Evolutionary conservation across 2,797 vertebrate species (phyloP).

Genomic region (Notamacropus eugenii): DNA sequence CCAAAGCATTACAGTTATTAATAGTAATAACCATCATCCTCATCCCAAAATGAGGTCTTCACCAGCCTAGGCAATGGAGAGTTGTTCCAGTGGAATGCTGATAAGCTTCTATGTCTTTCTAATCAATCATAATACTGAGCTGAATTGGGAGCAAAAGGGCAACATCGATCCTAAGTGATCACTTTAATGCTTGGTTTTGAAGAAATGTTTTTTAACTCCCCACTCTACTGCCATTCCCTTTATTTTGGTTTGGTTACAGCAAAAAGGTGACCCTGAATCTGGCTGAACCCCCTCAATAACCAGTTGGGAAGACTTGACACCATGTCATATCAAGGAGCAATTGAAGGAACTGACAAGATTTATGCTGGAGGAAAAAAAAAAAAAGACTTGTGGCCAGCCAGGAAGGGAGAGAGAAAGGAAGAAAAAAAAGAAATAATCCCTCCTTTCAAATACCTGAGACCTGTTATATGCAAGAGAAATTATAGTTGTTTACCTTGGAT

Average conservation of each 20-base stretch:
- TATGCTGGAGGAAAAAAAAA: not conserved
- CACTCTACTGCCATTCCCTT: not conserved
- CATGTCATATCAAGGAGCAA: not conserved
- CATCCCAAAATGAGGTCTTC: slow-evolving; percentile 17
- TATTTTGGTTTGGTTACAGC: not conserved
- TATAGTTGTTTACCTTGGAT: not conserved
- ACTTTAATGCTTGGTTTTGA: slow-evolving; percentile 15
- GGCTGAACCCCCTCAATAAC: not conserved
- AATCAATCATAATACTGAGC: not conserved
- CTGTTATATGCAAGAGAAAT: not conserved
- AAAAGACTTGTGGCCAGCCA: not conserved
- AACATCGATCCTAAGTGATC: not conserved
- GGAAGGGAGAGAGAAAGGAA: not conserved
- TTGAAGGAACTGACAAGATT: not conserved
- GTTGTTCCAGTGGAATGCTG: not conserved
- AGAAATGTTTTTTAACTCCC: not conserved
- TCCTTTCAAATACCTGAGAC: not conserved
- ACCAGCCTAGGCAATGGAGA: slow-evolving; percentile 21
- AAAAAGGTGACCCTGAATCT: not conserved
- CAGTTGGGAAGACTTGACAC: not conserved
- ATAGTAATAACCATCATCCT: not conserved
- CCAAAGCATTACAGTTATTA: not conserved
- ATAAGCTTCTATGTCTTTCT: not conserved
- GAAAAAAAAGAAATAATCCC: not conserved
- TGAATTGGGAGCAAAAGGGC: not conserved